A percentile compares a stretch with the other conserved stretches of the same genome.
Conservation (phyloP, 2,888 invertebrate genomes). For the Malthinus flaveolus region DNA sequence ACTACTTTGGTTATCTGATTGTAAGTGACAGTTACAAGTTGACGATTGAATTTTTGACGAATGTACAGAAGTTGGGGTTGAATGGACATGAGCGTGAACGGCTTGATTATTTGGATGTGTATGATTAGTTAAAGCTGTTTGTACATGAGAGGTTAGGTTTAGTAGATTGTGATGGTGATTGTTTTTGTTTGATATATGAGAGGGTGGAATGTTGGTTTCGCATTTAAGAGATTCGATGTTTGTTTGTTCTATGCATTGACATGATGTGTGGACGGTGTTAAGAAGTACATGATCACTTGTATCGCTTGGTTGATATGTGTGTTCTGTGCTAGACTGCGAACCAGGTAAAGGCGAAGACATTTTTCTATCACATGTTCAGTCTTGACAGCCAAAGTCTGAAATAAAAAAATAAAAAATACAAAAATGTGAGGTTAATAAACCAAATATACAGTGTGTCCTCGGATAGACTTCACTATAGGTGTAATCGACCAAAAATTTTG, state of each 20-base stretch:
- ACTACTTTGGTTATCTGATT: slow-evolving; percentile 42
- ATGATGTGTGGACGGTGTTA: slow-evolving; percentile 43
- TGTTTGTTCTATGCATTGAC: slow-evolving; percentile 46
- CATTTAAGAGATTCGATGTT: slow-evolving; percentile 36
- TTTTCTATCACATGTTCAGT: slow-evolving; percentile 24
- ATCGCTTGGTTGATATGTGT: slow-evolving; percentile 50
- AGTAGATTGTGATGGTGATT: slow-evolving; percentile 38
- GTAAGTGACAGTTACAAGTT: slow-evolving; percentile 50
- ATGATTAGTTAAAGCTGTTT: slow-evolving; percentile 41
- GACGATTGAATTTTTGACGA: slow-evolving; percentile 37
- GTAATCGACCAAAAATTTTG: too few relatives aligned
- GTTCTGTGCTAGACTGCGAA: slow-evolving; percentile 46
- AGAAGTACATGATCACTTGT: slow-evolving; percentile 49
- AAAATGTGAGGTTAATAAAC: too few relatives aligned
- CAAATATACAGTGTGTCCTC: too few relatives aligned
- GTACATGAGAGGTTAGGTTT: slow-evolving; percentile 32
- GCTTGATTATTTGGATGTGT: slow-evolving; percentile 42
- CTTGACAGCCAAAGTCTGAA: background rate
- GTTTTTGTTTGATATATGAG: slow-evolving; percentile 27
- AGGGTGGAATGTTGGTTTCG: slow-evolving; percentile 41
- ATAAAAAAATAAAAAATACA: slow-evolving; percentile 6
- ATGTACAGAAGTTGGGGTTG: slow-evolving; percentile 45
- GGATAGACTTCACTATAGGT: too few relatives aligned
- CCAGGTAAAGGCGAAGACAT: slow-evolving; percentile 50
- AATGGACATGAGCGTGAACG: slow-evolving; percentile 46